A percentile compares a stretch with the other conserved stretches of the same genome.
Conservation (phyloP, 1,140 invertebrate genomes). For the Hermetia illucens region DNA sequence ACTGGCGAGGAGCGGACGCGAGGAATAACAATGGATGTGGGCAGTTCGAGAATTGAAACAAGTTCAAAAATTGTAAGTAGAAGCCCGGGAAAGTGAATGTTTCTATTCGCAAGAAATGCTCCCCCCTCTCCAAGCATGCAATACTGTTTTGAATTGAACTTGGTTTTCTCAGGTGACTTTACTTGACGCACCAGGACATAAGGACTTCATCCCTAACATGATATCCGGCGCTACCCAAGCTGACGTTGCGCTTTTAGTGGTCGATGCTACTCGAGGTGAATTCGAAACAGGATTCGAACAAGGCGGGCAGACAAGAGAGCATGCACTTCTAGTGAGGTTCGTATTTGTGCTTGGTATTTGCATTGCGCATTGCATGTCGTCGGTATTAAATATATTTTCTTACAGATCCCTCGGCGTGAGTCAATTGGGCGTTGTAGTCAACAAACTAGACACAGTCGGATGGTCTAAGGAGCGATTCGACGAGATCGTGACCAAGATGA, state of each 20-base stretch:
- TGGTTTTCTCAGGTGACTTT: conserved; percentile 45
- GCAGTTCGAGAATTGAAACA: conserved; percentile 87
- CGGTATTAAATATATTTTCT: not conserved
- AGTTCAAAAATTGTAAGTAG: conserved; percentile 47
- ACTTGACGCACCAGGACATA: conserved; percentile 95
- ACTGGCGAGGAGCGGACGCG: conserved; percentile 87
- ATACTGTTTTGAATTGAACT: not conserved
- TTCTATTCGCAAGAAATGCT: not conserved
- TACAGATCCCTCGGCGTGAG: conserved; percentile 68
- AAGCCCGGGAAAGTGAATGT: not conserved
- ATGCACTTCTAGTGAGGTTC: conserved; percentile 73
- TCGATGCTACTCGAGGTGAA: conserved; percentile 90
- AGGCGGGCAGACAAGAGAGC: conserved; percentile 95
- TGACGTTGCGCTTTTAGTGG: conserved; percentile 90
- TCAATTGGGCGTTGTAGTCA: conserved; percentile 73
- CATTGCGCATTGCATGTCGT: not conserved
- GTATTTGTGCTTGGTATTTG: not conserved
- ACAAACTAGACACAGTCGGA: conserved; percentile 69
- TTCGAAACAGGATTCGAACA: conserved; percentile 98
- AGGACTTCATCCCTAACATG: conserved; percentile 99
- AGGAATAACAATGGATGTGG: conserved; percentile 92
- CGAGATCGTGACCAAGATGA: conserved; percentile 75
- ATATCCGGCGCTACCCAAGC: conserved; percentile 95
- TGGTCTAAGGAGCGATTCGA: conserved; percentile 72
- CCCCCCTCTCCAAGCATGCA: no score